These are phyloP conservation scores for Zapornia atra DNA, from an alignment of 2,113 vertebrate genomes.

Conservation along the genomic window DNA sequence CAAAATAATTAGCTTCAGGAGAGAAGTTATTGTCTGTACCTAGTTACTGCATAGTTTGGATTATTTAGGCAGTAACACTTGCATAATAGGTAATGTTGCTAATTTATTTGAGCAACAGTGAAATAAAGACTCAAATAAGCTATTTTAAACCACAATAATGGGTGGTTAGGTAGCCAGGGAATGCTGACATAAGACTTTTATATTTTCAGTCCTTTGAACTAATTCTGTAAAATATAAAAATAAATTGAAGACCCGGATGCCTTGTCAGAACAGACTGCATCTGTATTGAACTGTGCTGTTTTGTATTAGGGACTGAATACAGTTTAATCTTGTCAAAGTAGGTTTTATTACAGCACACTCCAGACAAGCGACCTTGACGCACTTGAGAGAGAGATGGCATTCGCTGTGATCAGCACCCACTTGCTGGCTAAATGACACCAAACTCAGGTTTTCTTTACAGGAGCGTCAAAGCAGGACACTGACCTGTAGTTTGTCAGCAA, in stretches of 20 bases:
- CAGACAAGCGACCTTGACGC: neutral
- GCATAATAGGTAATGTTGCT: neutral
- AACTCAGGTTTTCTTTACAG: neutral
- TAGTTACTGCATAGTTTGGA: neutral
- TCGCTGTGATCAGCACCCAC: neutral
- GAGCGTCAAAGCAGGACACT: neutral
- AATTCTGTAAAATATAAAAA: neutral
- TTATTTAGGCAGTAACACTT: neutral
- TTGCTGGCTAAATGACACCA: neutral
- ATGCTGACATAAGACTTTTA: neutral
- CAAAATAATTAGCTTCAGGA: neutral
- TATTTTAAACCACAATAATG: neutral
- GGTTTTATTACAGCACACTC: neutral
- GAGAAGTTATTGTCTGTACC: neutral
- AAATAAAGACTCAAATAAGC: constrained; percentile 1
- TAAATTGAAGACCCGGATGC: neutral
- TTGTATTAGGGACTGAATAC: neutral
- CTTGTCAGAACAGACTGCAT: fast-evolving
- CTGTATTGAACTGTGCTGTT: neutral
- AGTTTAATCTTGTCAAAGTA: neutral
- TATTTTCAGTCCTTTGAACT: constrained; percentile 22
- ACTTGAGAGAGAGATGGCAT: neutral
- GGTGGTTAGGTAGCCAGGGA: neutral
- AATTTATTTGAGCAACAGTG: neutral
- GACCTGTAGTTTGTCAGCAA: neutral